Conservation (phyloP, 2,888 invertebrate species). For the Bimastos eiseni region DNA sequence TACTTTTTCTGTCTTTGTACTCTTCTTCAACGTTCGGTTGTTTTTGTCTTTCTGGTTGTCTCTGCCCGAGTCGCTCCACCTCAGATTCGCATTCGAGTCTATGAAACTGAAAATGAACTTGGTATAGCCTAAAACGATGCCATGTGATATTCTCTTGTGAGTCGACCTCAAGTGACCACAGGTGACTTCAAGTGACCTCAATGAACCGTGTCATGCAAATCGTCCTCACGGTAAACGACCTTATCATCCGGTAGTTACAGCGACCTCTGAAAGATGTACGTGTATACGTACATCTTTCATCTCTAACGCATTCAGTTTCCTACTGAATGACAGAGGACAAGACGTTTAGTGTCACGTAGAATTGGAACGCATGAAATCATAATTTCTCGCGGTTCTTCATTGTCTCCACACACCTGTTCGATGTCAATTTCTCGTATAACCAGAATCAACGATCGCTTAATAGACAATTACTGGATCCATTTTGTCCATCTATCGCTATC, state of each 20-base stretch:
- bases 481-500: background rate
- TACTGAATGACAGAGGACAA: background rate
- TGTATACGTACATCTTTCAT: background rate
- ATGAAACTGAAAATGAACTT: too few relatives aligned
- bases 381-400: background rate
- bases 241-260: background rate
- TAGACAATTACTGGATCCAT: background rate
- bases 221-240: background rate
- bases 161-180: background rate
- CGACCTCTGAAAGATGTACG: background rate
- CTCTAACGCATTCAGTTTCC: background rate
- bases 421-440: background rate
- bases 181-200: background rate
- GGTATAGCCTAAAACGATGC: too few relatives aligned
- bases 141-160: background rate
- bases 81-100: too few relatives aligned
- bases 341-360: background rate
- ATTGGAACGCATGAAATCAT: background rate
- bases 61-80: too few relatives aligned
- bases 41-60: too few relatives aligned
- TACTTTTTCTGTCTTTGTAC: too few relatives aligned
- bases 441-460: background rate
- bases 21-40: too few relatives aligned
- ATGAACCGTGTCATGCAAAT: constrained; percentile 13
- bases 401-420: background rate